Percentiles rank a stretch among this genome's conserved stretches.
These are phyloP conservation scores for Siniperca chuatsi DNA, from an alignment of 2,113 vertebrate species.

Conservation along the genomic window DNA sequence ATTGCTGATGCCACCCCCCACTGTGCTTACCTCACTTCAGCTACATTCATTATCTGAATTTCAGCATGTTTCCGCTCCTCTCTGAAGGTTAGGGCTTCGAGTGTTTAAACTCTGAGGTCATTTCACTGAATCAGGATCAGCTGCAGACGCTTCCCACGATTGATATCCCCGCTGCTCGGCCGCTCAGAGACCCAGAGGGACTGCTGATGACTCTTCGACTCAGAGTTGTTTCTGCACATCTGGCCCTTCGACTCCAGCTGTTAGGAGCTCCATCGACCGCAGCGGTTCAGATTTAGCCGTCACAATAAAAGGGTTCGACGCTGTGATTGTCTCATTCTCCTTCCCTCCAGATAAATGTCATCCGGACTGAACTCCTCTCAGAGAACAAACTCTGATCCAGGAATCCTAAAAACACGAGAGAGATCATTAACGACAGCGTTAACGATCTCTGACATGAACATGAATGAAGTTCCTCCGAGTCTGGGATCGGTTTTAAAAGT, in stretches of 20 bases:
- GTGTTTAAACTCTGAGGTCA: too few relatives aligned
- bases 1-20: too few relatives aligned
- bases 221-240: neutral
- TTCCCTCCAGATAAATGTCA: slow-evolving; percentile 29
- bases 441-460: slow-evolving; percentile 16
- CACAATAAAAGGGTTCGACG: slow-evolving; percentile 1
- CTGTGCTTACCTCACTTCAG: too few relatives aligned
- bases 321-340: slow-evolving; percentile 17
- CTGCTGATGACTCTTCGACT: slow-evolving; percentile 1
- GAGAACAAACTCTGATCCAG: neutral
- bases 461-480: neutral
- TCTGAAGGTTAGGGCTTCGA: too few relatives aligned
- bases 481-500: slow-evolving; percentile 27
- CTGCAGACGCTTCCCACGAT: too few relatives aligned
- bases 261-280: too few relatives aligned
- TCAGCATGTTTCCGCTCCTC: too few relatives aligned
- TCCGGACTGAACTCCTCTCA: neutral
- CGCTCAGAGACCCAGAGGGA: neutral
- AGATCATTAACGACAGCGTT: neutral
- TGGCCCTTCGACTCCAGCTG: neutral
- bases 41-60: too few relatives aligned
- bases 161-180: neutral
- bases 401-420: neutral
- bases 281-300: neutral
- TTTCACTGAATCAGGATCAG: too few relatives aligned